Evolutionary conservation across 2,888 invertebrate genomes (phyloP).

Genomic region (Tyria jacobaeae): DNA sequence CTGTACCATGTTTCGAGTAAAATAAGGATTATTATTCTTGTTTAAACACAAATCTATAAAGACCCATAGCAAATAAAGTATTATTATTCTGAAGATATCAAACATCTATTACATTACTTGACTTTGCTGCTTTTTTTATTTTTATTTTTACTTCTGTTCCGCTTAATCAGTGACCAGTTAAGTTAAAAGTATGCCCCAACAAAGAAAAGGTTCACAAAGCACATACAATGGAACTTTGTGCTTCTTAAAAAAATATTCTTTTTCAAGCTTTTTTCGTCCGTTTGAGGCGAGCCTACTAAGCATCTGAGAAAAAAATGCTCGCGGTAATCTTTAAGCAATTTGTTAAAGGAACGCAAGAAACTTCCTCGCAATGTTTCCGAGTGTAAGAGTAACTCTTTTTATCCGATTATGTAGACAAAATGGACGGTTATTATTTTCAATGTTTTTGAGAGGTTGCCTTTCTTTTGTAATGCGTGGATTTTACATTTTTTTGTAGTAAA

Average conservation of each 20-base stretch:
- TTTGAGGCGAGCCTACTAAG: slow-evolving; percentile 46
- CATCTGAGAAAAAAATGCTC: slow-evolving; percentile 39
- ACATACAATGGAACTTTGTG: slow-evolving; percentile 7
- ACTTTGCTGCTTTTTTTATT: not conserved
- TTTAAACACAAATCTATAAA: no score
- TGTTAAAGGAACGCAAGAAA: slow-evolving; percentile 53
- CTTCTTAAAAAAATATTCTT: slow-evolving; percentile 29
- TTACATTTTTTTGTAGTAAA: not conserved
- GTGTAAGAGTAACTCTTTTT: slow-evolving; percentile 37
- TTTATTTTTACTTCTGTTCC: not conserved
- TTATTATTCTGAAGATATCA: no score
- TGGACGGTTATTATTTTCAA: slow-evolving; percentile 42
- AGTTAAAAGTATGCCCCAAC: not conserved
- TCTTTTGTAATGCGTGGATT: slow-evolving; percentile 1
- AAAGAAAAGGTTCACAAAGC: not conserved
- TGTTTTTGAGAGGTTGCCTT: slow-evolving; percentile 14
- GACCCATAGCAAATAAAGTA: no score
- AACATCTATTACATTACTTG: no score
- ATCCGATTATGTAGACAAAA: slow-evolving; percentile 48
- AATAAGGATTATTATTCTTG: no score
- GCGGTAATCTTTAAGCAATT: slow-evolving; percentile 61
- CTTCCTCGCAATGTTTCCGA: slow-evolving; percentile 41
- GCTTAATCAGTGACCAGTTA: not conserved
- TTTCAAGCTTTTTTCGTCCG: slow-evolving; percentile 41
- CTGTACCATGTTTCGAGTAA: no score